Percentiles rank a stretch among this genome's conserved stretches.
These are phyloP conservation scores for Griposia aprilina DNA, from an alignment of 2,888 invertebrate species.

Conservation along the genomic window DNA sequence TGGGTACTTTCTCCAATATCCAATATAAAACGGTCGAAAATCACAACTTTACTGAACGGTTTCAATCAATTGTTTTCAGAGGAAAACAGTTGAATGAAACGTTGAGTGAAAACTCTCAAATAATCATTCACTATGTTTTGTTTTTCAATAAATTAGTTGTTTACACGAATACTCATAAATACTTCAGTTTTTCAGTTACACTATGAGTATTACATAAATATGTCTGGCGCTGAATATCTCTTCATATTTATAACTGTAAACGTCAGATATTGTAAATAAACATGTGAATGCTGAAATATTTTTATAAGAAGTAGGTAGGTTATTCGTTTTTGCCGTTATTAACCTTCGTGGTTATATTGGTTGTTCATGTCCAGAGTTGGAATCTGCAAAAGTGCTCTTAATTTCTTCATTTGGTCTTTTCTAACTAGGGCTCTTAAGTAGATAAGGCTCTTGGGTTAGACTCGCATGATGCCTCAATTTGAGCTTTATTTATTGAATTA, in stretches of 20 bases:
- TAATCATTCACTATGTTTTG: slow-evolving; percentile 35
- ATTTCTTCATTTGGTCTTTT: neutral
- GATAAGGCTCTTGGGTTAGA: neutral
- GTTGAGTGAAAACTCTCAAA: slow-evolving; percentile 17
- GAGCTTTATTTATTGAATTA: neutral
- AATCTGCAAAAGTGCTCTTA: neutral
- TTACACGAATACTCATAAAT: slow-evolving; percentile 45
- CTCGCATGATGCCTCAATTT: neutral
- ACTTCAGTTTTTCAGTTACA: slow-evolving; percentile 55
- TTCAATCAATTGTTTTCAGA: neutral
- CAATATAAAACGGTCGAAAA: neutral
- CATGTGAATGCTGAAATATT: slow-evolving; percentile 22
- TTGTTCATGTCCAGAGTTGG: neutral
- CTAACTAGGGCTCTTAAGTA: neutral
- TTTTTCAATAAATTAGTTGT: slow-evolving; percentile 29
- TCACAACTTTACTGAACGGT: neutral
- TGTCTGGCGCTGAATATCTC: slow-evolving; percentile 43
- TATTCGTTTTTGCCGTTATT: neutral
- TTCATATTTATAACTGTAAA: slow-evolving; percentile 56
- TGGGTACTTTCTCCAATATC: no score
- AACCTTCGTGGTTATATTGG: neutral
- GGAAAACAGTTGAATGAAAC: neutral
- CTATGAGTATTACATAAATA: slow-evolving; percentile 47
- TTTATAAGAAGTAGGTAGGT: neutral
- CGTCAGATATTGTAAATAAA: slow-evolving; percentile 49